These are phyloP conservation scores for Diprion similis DNA, from an alignment of 1,140 invertebrate genomes.

Conservation along the genomic window DNA sequence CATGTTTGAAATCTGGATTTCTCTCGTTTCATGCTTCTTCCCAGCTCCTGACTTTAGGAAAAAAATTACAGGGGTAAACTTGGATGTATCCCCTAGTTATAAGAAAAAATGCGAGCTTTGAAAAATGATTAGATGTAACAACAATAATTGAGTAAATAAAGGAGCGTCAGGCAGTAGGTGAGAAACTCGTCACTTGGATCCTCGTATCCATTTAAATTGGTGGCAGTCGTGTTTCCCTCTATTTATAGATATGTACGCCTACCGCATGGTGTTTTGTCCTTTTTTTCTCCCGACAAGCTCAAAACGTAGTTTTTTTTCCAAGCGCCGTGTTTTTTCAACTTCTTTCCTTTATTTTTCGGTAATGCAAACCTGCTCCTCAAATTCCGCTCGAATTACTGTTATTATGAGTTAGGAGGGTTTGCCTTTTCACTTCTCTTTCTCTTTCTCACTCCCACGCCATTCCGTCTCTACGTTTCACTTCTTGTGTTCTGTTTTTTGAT, in stretches of 20 bases:
- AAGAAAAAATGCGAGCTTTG: no score
- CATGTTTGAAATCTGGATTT: no score
- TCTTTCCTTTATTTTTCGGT: constrained; percentile 1
- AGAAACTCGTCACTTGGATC: background rate
- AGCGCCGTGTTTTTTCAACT: background rate
- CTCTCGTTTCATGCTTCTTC: no score
- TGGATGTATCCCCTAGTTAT: no score
- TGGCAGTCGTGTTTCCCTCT: background rate
- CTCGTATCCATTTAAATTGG: background rate
- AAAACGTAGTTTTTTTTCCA: background rate
- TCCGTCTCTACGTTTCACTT: background rate
- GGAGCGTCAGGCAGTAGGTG: no score
- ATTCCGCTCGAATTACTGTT: constrained; percentile 13
- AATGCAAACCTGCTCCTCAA: constrained; percentile 3
- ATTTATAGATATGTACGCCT: background rate
- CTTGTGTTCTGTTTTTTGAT: background rate
- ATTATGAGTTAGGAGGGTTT: constrained; percentile 13
- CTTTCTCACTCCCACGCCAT: no score
- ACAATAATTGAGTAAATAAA: no score
- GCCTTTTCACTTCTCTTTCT: background rate
- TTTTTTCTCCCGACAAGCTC: background rate
- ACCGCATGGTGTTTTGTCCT: background rate
- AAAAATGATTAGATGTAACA: no score
- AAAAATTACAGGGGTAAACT: no score
- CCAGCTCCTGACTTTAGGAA: no score